Evolutionary conservation across 92 coral and sea anemone species (phyloP), one percentile per base, ranked within the genome.

Genomic region (Epizoanthus stellaris): DNA sequence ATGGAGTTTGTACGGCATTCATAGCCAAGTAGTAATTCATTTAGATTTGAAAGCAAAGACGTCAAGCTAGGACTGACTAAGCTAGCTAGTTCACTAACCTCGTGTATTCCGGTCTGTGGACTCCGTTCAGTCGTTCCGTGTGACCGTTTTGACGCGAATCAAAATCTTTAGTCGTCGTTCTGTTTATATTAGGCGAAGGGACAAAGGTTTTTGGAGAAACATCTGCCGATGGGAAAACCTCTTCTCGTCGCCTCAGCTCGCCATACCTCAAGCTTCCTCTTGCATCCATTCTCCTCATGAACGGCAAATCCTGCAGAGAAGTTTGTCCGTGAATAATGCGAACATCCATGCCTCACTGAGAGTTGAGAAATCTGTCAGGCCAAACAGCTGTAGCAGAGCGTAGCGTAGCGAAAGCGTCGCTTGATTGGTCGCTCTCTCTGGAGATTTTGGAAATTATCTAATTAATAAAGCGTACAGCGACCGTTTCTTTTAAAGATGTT

Each of bases 281-380:
- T 20, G 83, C 71, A n/a, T 79, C 83, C 83, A 79, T 79, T 61
- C 71, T 79, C 39, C 83, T 43, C 10, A 70, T 54, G 20, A 79
- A 79, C 53, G 72, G 52, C 59, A 79, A 45, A 10, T 79, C 83
- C 83, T 79, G 83, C 54, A 79, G 70, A 79, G 83, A 79, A 79
- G 83, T 79, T 39, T 63, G 72, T 56, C 53, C 65, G 72, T 79
- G 83, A 79, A 79, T 79, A 62, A 79, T 23, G 13, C 83, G 71
- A 49, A 79, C 47, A 43, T 79, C 83, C 83, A 79, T 79, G 83
- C 72, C 65, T 79, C 83, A 63, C 60, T 42, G 72, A 63, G 83
- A 25, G 56, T 63, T 79, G 71, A 4, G 72, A 79, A 68, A 63
- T 79, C 53, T 79, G 58, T 62, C 83, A 45, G 39, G 83, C 71